Conservation (phyloP, 1,140 invertebrate genomes). For the Dendroctonus valens region DNA sequence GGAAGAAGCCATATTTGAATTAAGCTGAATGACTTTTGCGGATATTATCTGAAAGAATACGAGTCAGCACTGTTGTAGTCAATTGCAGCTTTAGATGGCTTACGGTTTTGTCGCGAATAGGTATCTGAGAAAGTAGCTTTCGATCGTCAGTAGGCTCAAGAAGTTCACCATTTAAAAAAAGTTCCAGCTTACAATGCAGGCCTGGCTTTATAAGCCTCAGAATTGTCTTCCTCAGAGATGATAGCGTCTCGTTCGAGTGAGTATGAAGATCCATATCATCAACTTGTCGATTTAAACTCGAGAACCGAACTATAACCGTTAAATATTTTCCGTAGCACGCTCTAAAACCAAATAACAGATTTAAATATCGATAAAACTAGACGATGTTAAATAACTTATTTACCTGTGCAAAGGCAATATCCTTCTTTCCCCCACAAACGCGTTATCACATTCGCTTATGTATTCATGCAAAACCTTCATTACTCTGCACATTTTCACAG, state of each 20-base stretch:
- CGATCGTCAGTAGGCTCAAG: constrained; percentile 85
- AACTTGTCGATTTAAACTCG: constrained; percentile 83
- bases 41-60: constrained; percentile 66
- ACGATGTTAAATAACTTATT: background rate
- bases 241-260: constrained; percentile 91
- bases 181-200: constrained; percentile 82
- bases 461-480: constrained; percentile 95
- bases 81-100: constrained; percentile 20
- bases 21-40: constrained; percentile 80
- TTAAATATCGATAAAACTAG: background rate
- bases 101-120: constrained; percentile 89
- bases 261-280: constrained; percentile 92
- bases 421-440: constrained; percentile 85
- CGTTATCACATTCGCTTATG: constrained; percentile 91
- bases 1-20: constrained; percentile 79
- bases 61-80: too few species aligned
- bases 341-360: constrained; percentile 49
- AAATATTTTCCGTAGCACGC: constrained; percentile 89
- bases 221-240: constrained; percentile 75
- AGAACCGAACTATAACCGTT: constrained; percentile 81
- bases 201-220: constrained; percentile 70
- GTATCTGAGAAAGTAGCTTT: constrained; percentile 84
- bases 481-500: constrained; percentile 90
- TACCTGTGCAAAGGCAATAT: constrained; percentile 75
- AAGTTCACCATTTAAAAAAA: constrained; percentile 86